Evolutionary conservation across 1,140 invertebrate genomes (phyloP).

Genomic region (Nomia melanderi): DNA sequence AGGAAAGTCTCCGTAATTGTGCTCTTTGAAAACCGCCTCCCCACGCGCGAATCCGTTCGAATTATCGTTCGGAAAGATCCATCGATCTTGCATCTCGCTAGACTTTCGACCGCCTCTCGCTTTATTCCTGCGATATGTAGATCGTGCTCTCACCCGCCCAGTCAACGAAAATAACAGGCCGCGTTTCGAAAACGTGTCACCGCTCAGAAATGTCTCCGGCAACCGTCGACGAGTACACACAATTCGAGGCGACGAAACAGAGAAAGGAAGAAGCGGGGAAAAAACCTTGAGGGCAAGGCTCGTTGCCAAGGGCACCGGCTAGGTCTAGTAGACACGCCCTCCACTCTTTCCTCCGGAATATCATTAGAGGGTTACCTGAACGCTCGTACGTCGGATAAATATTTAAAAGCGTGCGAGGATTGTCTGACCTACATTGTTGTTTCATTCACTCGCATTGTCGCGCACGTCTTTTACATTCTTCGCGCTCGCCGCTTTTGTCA

Average conservation of each 20-base stretch:
- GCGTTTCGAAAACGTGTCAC: neutral
- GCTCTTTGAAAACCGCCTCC: neutral
- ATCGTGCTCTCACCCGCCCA: neutral
- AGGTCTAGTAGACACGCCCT: slow-evolving; percentile 56
- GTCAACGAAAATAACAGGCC: neutral
- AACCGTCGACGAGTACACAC: neutral
- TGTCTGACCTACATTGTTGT: neutral
- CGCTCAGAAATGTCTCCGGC: slow-evolving; percentile 7
- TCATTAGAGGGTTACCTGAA: slow-evolving; percentile 13
- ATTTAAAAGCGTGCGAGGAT: slow-evolving; percentile 1
- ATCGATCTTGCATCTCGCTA: neutral
- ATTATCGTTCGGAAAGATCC: neutral
- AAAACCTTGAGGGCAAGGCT: slow-evolving; percentile 60
- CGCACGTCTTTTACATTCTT: neutral
- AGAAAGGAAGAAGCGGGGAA: slow-evolving; percentile 38
- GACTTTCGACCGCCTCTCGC: neutral
- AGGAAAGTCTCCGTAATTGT: neutral
- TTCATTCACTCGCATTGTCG: neutral
- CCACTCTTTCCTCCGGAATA: slow-evolving; percentile 19
- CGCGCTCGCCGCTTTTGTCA: neutral
- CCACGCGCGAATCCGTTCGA: neutral
- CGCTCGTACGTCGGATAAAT: slow-evolving; percentile 3
- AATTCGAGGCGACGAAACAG: neutral
- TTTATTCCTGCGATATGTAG: slow-evolving; percentile 32
- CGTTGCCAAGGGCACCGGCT: slow-evolving; percentile 69